Evolutionary conservation across 2,888 invertebrate species (phyloP).

Genomic region (Automeris io): DNA sequence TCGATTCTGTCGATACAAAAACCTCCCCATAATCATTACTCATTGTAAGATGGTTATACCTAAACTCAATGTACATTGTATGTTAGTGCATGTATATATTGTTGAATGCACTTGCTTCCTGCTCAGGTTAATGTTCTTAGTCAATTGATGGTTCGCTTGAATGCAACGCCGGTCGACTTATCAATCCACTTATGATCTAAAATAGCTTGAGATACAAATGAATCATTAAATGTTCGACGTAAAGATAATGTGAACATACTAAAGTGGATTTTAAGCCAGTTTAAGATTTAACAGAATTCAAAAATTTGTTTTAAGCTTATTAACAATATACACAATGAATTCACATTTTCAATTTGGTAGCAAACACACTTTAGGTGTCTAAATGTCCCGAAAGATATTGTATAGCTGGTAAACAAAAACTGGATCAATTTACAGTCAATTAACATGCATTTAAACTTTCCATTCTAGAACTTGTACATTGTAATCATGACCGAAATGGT

Average conservation of each 20-base stretch:
- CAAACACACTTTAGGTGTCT: neutral
- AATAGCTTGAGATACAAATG: slow-evolving; percentile 48
- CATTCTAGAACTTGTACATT: slow-evolving; percentile 12
- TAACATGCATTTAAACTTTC: slow-evolving; percentile 19
- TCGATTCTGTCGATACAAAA: neutral
- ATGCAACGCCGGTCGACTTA: slow-evolving; percentile 32
- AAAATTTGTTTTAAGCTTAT: neutral
- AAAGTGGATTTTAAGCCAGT: neutral
- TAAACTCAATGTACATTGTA: neutral
- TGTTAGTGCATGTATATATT: neutral
- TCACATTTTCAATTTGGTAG: too few relatives aligned
- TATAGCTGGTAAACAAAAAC: slow-evolving; percentile 12
- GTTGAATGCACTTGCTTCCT: slow-evolving; percentile 22
- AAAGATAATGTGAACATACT: slow-evolving; percentile 16
- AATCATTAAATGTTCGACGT: slow-evolving; percentile 34
- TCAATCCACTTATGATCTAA: slow-evolving; percentile 53
- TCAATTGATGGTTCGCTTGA: slow-evolving; percentile 40
- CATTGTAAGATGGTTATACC: neutral
- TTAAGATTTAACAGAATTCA: slow-evolving; percentile 4
- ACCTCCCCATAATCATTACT: too few relatives aligned
- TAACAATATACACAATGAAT: neutral
- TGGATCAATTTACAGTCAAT: slow-evolving; percentile 18
- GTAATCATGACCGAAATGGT: neutral
- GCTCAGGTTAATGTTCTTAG: slow-evolving; percentile 38
- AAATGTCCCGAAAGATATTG: neutral